phyloP scores from a whole-genome alignment of 2,888 invertebrate genomes.

The Pristionchus exspectatus region DNA sequence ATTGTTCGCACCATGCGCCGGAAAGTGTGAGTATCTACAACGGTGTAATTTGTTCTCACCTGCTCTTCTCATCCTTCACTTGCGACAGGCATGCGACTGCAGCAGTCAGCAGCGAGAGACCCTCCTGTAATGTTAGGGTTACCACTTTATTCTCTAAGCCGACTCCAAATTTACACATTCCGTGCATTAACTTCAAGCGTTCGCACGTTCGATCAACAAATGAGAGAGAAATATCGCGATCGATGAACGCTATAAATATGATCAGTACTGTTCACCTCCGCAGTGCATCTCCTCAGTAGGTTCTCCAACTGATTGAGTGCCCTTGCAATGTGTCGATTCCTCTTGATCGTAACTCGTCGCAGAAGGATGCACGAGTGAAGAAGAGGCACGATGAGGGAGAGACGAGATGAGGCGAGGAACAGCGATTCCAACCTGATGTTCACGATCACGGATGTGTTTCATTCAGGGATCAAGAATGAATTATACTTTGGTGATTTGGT shows the following conservation, averaged over 20 bases:
- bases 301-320: constrained; percentile 22
- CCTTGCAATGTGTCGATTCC: neutral
- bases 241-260: too few relatives aligned
- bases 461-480: too few relatives aligned
- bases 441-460: too few relatives aligned
- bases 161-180: too few relatives aligned
- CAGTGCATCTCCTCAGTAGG: constrained; percentile 40
- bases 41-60: neutral
- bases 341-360: constrained; percentile 54
- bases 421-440: constrained; percentile 59
- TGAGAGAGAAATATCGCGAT: too few relatives aligned
- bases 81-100: constrained; percentile 88
- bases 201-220: too few relatives aligned
- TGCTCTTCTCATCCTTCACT: constrained; percentile 95
- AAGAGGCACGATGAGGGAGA: constrained; percentile 62
- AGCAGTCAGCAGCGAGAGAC: constrained; percentile 38
- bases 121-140: constrained; percentile 20
- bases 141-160: too few relatives aligned
- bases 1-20: too few relatives aligned
- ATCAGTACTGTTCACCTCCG: neutral
- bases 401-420: constrained; percentile 64
- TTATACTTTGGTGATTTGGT: too few relatives aligned
- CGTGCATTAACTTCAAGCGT: too few relatives aligned
- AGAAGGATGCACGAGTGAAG: constrained; percentile 66
- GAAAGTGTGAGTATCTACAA: too few relatives aligned